Evolutionary conservation across 1,140 invertebrate genomes (phyloP).

Genomic region (Phymorhynchus buccinoides): DNA sequence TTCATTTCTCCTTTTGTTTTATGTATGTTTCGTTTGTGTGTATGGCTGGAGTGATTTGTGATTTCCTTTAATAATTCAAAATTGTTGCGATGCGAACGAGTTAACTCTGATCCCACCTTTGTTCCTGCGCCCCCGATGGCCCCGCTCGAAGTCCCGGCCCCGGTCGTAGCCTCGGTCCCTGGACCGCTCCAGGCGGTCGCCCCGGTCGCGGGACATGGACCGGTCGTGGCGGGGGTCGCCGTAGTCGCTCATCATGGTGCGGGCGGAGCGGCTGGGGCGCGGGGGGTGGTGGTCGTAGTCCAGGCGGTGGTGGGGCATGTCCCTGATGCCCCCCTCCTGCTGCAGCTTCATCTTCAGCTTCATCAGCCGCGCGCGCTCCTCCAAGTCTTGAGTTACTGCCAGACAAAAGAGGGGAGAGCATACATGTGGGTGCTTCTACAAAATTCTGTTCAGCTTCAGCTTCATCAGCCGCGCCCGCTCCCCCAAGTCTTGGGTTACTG

Average conservation of each 20-base stretch:
- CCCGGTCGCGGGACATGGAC: conserved; percentile 47
- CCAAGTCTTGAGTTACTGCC: conserved; percentile 82
- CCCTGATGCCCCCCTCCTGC: conserved; percentile 50
- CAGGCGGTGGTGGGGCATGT: conserved; percentile 58
- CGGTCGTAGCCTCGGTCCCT: conserved; percentile 49
- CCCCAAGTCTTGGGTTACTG: too few relatives aligned
- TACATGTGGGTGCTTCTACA: background rate
- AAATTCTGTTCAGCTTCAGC: too few relatives aligned
- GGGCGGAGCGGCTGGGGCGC: conserved; percentile 7
- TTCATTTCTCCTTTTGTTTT: too few relatives aligned
- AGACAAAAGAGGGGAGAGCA: too few relatives aligned
- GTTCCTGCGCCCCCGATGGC: conserved; percentile 50
- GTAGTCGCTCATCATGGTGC: conserved; percentile 25
- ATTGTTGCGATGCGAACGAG: too few relatives aligned
- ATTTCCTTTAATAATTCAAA: too few relatives aligned
- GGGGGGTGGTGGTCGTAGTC: conserved; percentile 39
- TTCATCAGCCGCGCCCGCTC: conserved; percentile 74
- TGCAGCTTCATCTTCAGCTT: conserved; percentile 79
- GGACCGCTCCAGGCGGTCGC: conserved; percentile 55
- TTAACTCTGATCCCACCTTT: conserved; percentile 48
- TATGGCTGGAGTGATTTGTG: too few relatives aligned
- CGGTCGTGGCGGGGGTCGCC: conserved; percentile 48
- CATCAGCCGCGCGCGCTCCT: conserved; percentile 84
- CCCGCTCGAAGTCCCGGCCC: conserved; percentile 49
- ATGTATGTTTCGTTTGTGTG: too few relatives aligned